These are phyloP conservation scores for Macrophya annulata DNA, from an alignment of 2,888 invertebrate genomes.

Conservation along the genomic window DNA sequence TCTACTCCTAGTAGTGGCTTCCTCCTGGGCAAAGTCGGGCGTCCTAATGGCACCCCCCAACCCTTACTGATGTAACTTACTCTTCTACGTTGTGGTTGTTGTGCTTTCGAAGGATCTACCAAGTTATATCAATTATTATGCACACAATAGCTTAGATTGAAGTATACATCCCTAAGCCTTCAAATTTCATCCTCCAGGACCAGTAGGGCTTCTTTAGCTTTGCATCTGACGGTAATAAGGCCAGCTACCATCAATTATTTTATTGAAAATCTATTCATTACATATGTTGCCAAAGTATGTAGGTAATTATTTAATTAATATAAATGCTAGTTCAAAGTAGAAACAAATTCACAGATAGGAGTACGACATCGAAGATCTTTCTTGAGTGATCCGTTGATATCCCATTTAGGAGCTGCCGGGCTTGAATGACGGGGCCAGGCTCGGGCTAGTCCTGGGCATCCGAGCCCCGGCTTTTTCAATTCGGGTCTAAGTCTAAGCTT, in stretches of 20 bases:
- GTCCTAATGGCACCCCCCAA: slow-evolving; percentile 43
- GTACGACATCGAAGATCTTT: not conserved
- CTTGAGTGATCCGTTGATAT: no score
- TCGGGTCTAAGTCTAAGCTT: no score
- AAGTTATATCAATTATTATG: slow-evolving; percentile 45
- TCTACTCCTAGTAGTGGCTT: slow-evolving; percentile 52
- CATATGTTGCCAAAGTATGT: not conserved
- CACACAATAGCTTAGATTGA: not conserved
- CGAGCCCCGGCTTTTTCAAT: no score
- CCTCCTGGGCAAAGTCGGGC: slow-evolving; percentile 44
- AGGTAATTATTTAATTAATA: not conserved
- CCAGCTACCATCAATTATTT: not conserved
- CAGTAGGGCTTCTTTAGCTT: not conserved
- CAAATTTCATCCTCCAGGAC: not conserved
- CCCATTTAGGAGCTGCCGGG: no score
- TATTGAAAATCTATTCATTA: not conserved
- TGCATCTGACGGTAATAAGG: not conserved
- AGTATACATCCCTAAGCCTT: not conserved
- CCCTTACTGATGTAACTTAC: slow-evolving; percentile 44
- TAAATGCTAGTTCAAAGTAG: not conserved
- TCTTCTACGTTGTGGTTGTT: slow-evolving; percentile 43
- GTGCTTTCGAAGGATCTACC: slow-evolving; percentile 38
- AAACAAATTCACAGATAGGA: not conserved
- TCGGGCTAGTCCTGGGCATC: no score
- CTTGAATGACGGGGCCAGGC: no score